A percentile compares a stretch with the other conserved stretches of the same genome.
Evolutionary conservation across 1,140 invertebrate species (phyloP).

Genomic region (Papilio polytes): DNA sequence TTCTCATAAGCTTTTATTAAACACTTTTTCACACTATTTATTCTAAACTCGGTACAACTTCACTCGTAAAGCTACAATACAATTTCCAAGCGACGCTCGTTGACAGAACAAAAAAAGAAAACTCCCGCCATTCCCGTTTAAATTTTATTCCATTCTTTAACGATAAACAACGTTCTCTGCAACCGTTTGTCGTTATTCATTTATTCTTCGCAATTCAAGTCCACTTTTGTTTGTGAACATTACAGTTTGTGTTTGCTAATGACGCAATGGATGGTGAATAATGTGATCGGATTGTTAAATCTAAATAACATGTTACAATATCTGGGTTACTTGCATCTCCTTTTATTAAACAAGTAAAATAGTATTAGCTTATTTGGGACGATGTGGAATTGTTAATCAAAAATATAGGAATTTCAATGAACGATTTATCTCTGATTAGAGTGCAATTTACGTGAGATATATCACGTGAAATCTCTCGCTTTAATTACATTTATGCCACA

Average conservation of each 20-base stretch:
- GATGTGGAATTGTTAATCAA: too few relatives aligned
- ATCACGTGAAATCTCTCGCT: background rate
- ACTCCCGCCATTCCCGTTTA: background rate
- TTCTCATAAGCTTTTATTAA: background rate
- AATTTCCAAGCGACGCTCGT: background rate
- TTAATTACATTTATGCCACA: background rate
- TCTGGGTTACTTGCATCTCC: too few relatives aligned
- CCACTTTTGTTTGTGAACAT: background rate
- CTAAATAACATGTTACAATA: background rate
- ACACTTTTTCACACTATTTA: background rate
- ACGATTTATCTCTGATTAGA: too few relatives aligned
- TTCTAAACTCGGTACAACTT: background rate
- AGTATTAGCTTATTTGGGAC: too few relatives aligned
- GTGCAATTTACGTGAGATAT: too few relatives aligned
- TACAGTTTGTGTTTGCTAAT: background rate
- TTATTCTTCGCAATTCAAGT: constrained; percentile 2
- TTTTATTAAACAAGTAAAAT: too few relatives aligned
- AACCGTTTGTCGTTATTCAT: background rate
- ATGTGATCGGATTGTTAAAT: background rate
- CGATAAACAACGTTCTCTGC: background rate
- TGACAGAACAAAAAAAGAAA: background rate
- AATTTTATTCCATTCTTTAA: constrained; percentile 1
- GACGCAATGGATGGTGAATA: background rate
- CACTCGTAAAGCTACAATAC: background rate
- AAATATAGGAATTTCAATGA: too few relatives aligned